A percentile compares a stretch with the other conserved stretches of the same genome.
phyloP scores from a whole-genome alignment of 2,797 vertebrate genomes.

The Muscicapa striata region DNA sequence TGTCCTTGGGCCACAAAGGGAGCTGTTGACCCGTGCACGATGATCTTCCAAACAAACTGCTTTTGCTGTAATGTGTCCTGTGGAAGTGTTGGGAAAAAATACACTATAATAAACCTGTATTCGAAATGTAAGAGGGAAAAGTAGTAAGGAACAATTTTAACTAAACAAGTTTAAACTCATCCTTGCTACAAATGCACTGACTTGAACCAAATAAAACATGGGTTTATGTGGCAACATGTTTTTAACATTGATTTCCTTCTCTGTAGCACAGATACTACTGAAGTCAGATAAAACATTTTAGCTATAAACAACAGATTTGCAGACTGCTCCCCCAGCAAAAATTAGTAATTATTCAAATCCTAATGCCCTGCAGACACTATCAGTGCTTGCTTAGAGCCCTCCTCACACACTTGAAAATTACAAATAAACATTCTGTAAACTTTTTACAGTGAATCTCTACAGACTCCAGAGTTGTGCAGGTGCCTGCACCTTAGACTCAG shows the following conservation, averaged over 20 bases:
- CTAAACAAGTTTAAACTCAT: background rate
- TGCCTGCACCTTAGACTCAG: background rate
- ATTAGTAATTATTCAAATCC: background rate
- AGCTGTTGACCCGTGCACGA: conserved; percentile 86
- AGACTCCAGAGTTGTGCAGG: background rate
- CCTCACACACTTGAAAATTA: background rate
- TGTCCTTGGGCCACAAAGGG: conserved; percentile 83
- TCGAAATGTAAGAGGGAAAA: background rate
- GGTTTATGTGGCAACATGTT: background rate
- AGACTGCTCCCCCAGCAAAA: background rate
- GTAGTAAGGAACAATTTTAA: background rate
- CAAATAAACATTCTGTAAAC: background rate
- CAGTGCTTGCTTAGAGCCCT: background rate
- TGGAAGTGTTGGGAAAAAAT: background rate
- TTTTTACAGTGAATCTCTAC: background rate
- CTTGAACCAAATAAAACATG: background rate
- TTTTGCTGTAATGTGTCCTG: conserved; percentile 90
- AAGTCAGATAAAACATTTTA: conserved; percentile 14
- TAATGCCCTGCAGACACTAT: background rate
- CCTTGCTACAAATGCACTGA: background rate
- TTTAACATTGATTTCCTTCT: background rate
- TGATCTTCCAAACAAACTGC: conserved; percentile 92
- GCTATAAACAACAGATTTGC: background rate
- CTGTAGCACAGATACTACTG: background rate
- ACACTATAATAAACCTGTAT: background rate